phyloP scores from a whole-genome alignment of 30 jellyfish, hydroid and myxozoan genomes.

The Aurelia aurita region DNA sequence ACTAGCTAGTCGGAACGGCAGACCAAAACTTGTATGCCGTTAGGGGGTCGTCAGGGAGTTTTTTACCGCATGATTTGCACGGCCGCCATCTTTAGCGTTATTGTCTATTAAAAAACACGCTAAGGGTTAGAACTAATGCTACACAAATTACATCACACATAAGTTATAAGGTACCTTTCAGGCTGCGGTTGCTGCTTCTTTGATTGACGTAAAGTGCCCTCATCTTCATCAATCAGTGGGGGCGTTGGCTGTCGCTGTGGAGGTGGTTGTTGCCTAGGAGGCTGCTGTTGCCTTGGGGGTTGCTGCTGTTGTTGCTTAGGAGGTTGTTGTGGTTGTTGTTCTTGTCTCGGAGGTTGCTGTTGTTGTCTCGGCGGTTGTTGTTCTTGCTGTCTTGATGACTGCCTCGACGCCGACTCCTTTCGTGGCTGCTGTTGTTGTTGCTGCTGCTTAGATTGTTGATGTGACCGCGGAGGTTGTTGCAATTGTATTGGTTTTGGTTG shows the following conservation, averaged over 20 bases:
- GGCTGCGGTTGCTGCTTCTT: constrained; percentile 12
- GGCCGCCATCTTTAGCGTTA: too few species aligned
- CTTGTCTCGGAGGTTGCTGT: not conserved
- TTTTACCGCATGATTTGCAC: too few species aligned
- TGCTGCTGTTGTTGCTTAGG: constrained; percentile 1
- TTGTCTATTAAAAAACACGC: too few species aligned
- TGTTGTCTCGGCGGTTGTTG: not conserved
- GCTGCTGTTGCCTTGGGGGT: constrained; percentile 7
- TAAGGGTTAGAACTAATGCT: too few species aligned
- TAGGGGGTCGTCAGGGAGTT: too few species aligned
- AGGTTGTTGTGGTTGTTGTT: not conserved
- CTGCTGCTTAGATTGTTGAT: constrained; percentile 13
- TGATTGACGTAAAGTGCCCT: constrained; percentile 37
- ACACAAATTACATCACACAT: not conserved
- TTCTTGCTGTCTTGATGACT: not conserved
- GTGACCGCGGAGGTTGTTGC: constrained; percentile 11
- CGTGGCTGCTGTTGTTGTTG: constrained; percentile 12
- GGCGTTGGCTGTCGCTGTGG: constrained; percentile 18
- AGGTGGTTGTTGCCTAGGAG: constrained; percentile 5
- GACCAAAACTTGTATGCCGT: too few species aligned
- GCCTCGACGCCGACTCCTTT: constrained; percentile 2
- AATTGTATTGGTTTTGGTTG: constrained; percentile 1
- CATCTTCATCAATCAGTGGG: not conserved
- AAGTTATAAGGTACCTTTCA: constrained; percentile 8
- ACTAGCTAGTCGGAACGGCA: too few species aligned